phyloP scores from a whole-genome alignment of 53 echinoderm and acorn worm genomes.

The Echinarachnius parma region DNA sequence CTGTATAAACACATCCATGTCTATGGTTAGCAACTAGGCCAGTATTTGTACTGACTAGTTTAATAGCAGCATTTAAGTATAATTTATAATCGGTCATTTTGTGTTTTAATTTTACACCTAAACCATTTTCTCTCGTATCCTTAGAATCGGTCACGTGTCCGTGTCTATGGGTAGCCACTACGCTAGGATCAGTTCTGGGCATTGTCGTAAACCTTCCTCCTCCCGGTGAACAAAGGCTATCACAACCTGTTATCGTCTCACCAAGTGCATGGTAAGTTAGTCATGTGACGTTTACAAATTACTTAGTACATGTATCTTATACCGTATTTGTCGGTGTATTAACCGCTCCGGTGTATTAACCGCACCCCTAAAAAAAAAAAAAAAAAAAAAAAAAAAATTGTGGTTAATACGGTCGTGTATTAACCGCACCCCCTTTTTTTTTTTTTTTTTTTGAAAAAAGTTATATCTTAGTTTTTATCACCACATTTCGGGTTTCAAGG shows the following conservation, averaged over 20 bases:
- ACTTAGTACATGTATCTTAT: not conserved
- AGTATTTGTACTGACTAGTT: not conserved
- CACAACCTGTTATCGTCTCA: slow-evolving; percentile 93
- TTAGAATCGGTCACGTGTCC: slow-evolving; percentile 94
- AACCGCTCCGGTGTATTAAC: too few relatives aligned
- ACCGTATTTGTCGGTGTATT: too few relatives aligned
- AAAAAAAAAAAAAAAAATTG: too few relatives aligned
- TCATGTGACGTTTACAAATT: not conserved
- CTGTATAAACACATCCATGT: too few relatives aligned
- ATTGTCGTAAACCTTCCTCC: slow-evolving; percentile 94
- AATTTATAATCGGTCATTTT: too few relatives aligned
- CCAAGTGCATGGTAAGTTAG: slow-evolving; percentile 95
- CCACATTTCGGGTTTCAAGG: not conserved
- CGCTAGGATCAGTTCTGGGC: slow-evolving; percentile 89
- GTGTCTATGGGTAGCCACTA: slow-evolving; percentile 96
- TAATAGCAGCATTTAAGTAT: too few relatives aligned
- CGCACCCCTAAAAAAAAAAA: too few relatives aligned
- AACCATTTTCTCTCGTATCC: not conserved
- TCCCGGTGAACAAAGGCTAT: slow-evolving; percentile 85
- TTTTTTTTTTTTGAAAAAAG: too few relatives aligned
- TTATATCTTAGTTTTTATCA: not conserved
- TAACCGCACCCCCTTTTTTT: too few relatives aligned
- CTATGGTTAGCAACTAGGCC: not conserved
- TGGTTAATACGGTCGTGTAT: too few relatives aligned
- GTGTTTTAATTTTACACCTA: too few relatives aligned